phyloP scores from a whole-genome alignment of 2,113 vertebrate genomes.

The Etia nguti region DNA sequence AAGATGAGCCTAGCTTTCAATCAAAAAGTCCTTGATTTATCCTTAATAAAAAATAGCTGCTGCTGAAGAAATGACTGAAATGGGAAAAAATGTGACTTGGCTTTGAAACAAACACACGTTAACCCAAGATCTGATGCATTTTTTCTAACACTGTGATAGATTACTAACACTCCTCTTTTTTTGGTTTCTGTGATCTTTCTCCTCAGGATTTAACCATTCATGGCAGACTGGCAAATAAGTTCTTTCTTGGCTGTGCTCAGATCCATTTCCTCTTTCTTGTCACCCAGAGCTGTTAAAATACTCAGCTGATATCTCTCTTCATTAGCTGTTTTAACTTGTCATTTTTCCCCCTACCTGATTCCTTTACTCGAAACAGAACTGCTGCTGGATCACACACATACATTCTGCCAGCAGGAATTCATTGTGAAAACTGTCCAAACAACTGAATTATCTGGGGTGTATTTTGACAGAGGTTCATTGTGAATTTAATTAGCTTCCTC shows the following conservation, averaged over 20 bases:
- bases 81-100: background rate
- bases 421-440: constrained; percentile 6
- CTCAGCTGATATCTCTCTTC: background rate
- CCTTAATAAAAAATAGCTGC: background rate
- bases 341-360: background rate
- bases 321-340: background rate
- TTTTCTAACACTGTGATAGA: background rate
- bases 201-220: background rate
- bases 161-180: background rate
- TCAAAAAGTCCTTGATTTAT: background rate
- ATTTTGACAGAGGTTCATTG: background rate
- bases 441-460: constrained; percentile 1
- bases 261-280: background rate
- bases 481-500: constrained; percentile 4
- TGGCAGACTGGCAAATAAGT: background rate
- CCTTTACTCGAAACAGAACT: background rate
- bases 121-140: background rate
- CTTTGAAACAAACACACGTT: background rate
- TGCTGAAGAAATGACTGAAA: background rate
- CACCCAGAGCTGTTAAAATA: background rate
- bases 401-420: background rate
- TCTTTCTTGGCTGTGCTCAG: background rate
- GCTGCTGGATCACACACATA: background rate
- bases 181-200: background rate
- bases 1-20: background rate